These are phyloP conservation scores for Pteronotus mesoamericanus DNA, from an alignment of 2,797 vertebrate genomes.

Conservation along the genomic window DNA sequence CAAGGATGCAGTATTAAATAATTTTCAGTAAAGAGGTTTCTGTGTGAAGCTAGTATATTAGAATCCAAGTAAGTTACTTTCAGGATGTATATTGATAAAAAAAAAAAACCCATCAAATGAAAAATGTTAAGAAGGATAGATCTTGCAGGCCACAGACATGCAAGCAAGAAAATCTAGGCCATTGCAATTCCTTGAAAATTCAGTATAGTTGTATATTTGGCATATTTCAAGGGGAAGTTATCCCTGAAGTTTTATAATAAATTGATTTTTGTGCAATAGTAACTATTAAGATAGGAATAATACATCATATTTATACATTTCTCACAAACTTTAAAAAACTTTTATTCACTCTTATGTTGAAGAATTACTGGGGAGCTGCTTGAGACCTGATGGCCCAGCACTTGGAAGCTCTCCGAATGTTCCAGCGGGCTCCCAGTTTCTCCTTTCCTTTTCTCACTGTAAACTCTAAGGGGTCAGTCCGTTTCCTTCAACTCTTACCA, in stretches of 20 bases:
- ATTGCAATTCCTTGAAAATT: not conserved
- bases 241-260: not conserved
- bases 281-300: not conserved
- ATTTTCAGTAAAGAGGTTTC: not conserved
- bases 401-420: too few relatives aligned
- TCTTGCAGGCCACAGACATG: not conserved
- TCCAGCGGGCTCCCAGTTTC: not conserved
- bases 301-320: not conserved
- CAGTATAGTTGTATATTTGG: not conserved
- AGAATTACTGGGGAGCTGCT: not conserved
- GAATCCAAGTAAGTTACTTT: not conserved
- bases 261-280: not conserved
- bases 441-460: not conserved
- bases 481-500: not conserved
- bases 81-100: not conserved
- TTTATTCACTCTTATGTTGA: not conserved
- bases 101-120: not conserved
- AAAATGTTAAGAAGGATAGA: not conserved
- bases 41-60: not conserved
- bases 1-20: not conserved
- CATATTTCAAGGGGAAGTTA: constrained; percentile 6
- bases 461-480: not conserved
- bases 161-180: not conserved
- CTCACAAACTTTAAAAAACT: not conserved
- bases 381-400: not conserved